A percentile compares a stretch with the other conserved stretches of the same genome.
phyloP scores from a whole-genome alignment of 2,113 vertebrate species.

The Xyrauchen texanus region DNA sequence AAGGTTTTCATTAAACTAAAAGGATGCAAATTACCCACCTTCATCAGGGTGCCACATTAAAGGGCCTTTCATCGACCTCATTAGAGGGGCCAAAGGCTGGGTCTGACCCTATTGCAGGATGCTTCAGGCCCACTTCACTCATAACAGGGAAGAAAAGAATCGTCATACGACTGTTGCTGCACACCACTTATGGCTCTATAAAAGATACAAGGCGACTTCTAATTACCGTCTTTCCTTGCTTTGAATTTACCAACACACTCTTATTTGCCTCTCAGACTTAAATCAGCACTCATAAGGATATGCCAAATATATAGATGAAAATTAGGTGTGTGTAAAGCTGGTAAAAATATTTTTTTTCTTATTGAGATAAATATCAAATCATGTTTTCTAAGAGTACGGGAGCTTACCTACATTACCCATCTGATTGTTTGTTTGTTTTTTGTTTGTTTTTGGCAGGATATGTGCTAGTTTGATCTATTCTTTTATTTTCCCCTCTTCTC shows the following conservation, averaged over 20 bases:
- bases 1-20: slow-evolving; percentile 59
- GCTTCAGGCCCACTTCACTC: slow-evolving; percentile 25
- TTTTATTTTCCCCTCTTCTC: slow-evolving; percentile 39
- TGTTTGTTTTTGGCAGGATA: slow-evolving; percentile 34
- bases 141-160: slow-evolving; percentile 42
- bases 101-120: slow-evolving; percentile 30
- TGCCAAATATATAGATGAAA: slow-evolving; percentile 17
- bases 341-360: not conserved
- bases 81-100: slow-evolving; percentile 48
- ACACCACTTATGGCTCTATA: slow-evolving; percentile 62
- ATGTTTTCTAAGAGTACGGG: not conserved
- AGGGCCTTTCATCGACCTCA: slow-evolving; percentile 56
- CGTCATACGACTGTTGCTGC: slow-evolving; percentile 47
- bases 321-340: not conserved
- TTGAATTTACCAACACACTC: slow-evolving; percentile 39
- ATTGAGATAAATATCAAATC: not conserved
- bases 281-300: slow-evolving; percentile 11
- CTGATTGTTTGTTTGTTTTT: slow-evolving; percentile 17
- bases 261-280: slow-evolving; percentile 54
- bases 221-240: slow-evolving; percentile 52
- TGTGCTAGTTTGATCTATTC: slow-evolving; percentile 19
- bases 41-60: slow-evolving; percentile 57
- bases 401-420: slow-evolving; percentile 20
- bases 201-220: slow-evolving; percentile 61
- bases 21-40: slow-evolving; percentile 60